phyloP scores from a whole-genome alignment of 2,113 vertebrate species.

The Bambusicola thoracicus region DNA sequence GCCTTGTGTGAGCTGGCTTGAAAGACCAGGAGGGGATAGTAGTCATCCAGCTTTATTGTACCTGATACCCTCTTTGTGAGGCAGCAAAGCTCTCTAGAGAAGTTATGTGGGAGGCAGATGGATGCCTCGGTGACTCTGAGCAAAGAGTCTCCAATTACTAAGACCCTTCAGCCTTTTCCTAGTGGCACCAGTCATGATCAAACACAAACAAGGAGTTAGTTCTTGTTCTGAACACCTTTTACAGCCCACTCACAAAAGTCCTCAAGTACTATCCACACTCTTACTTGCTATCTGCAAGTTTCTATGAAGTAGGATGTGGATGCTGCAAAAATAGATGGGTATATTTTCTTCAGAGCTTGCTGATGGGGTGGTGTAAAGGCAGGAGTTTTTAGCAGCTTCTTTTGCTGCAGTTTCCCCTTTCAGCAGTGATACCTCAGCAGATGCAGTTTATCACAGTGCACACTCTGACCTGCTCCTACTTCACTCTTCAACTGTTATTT shows the following conservation, averaged over 20 bases:
- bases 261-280: neutral
- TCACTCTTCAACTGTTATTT: neutral
- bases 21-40: no score
- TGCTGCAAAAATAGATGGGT: neutral
- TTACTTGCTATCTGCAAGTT: neutral
- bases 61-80: no score
- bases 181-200: neutral
- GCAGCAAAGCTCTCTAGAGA: no score
- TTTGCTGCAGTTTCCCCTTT: neutral
- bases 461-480: neutral
- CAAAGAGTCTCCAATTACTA: no score
- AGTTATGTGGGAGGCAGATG: no score
- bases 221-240: neutral
- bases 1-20: no score
- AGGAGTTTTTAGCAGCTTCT: neutral
- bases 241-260: neutral
- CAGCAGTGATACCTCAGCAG: fast-evolving
- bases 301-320: neutral
- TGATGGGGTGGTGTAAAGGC: neutral
- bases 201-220: neutral
- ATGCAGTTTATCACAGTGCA: neutral
- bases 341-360: neutral
- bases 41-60: no score
- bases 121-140: no score
- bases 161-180: no score